Base-by-base conservation (phyloP, 2,113 vertebrate genomes). In the Pipa parva region DNA sequence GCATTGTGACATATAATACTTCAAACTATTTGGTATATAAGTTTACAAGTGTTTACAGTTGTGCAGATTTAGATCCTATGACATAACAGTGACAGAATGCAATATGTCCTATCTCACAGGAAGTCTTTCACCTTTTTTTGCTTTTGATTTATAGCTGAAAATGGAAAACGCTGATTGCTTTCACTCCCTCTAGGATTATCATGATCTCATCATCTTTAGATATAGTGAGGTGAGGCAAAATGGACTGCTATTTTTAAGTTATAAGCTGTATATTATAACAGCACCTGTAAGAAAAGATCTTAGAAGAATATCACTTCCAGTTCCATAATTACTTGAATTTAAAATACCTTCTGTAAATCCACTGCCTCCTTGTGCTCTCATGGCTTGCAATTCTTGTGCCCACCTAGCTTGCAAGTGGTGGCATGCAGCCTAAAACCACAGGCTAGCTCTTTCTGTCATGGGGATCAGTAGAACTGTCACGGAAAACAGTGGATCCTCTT, bases 121-220 rank as follows among this genome's bases (percentile, higher is more conserved):
- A 67, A 50, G 49, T 67, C 42, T 50, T 67, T 48, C 64, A 67
- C 54, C 64, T 49, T 59, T 54, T n/a, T 15, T 42, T 50, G 55
- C 27, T 49, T 37, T 27, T 67, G 64, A 67, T 67, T 67, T 59
- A 67, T 67, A 67, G 39, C 15, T 28, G 6, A 59, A 45, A 27
- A 67, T 67, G 42, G 45, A 67, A 67, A 67, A 67, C 50, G 45
- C 55, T 59, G 64, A 67, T 67, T 67, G 42, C 55, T 67, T 66
- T 67, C 54, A 67, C 55, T 67, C 54, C 64, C 54, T 36, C 42
- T 45, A 27, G 55, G 20, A 42, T 67, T 67, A 65, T 65, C 63
- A 65, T 46, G 36, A 57, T 65, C 37, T 20, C 39, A 57, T 59
- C 39, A 50, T 46, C 33, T 59, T 42, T 50, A 66, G 42, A 26